phyloP scores from a whole-genome alignment of 2,797 vertebrate genomes.

The Platyrinchus mystaceus region DNA sequence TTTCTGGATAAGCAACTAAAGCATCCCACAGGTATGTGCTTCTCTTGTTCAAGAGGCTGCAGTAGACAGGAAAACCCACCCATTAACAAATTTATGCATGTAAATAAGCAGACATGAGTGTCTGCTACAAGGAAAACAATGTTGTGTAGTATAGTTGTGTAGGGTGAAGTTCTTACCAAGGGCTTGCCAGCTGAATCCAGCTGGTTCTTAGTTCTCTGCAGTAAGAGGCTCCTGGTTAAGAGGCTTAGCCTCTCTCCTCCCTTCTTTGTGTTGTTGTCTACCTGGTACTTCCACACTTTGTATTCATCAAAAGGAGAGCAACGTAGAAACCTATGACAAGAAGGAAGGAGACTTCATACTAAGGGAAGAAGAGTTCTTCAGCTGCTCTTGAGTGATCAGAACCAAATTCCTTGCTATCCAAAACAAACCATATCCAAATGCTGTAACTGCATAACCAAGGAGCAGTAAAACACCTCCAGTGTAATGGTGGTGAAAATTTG shows the following conservation, averaged over 20 bases:
- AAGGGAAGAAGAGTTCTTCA: neutral
- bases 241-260: slow-evolving; percentile 91
- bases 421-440: neutral
- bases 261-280: slow-evolving; percentile 91
- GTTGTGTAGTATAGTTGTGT: neutral
- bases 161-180: slow-evolving; percentile 77
- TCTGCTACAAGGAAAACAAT: neutral
- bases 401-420: neutral
- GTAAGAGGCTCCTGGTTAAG: slow-evolving; percentile 87
- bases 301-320: slow-evolving; percentile 94
- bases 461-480: neutral
- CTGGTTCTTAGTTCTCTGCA: slow-evolving; percentile 90
- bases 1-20: neutral
- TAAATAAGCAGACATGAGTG: neutral
- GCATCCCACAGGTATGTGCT: neutral
- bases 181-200: slow-evolving; percentile 85
- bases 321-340: slow-evolving; percentile 84
- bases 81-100: neutral
- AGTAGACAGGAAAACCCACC: neutral
- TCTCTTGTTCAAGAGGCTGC: neutral
- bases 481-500: neutral
- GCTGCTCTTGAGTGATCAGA: neutral
- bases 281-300: slow-evolving; percentile 93
- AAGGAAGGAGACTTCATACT: neutral
- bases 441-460: neutral